A percentile compares a stretch with the other conserved stretches of the same genome.
Conservation (phyloP, 2,888 invertebrate genomes). For the Acanthopleura granulata region DNA sequence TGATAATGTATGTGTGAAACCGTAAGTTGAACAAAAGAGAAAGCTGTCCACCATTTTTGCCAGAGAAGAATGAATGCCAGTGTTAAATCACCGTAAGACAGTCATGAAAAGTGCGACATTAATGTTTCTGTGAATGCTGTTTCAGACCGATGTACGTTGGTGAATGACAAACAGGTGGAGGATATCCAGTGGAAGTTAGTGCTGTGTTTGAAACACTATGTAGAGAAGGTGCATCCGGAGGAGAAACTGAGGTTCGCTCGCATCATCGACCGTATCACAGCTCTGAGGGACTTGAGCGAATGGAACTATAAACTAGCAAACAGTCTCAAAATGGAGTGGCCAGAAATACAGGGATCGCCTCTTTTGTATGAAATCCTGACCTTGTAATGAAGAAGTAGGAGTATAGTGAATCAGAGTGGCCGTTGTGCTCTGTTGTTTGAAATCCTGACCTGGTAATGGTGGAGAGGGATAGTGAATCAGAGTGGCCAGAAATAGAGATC, state of each 20-base stretch:
- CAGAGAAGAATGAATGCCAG: too few relatives aligned
- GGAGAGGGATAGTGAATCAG: too few relatives aligned
- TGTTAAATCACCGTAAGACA: too few relatives aligned
- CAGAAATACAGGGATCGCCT: constrained; percentile 3
- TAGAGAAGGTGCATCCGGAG: constrained; percentile 26
- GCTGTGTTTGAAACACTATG: constrained; percentile 40
- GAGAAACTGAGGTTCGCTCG: not conserved
- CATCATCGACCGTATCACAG: constrained; percentile 9
- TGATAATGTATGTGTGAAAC: too few relatives aligned
- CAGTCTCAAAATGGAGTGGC: constrained; percentile 15
- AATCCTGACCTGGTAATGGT: too few relatives aligned
- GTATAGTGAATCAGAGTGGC: too few relatives aligned
- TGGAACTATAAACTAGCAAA: constrained; percentile 4
- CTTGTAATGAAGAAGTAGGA: too few relatives aligned
- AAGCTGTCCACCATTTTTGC: too few relatives aligned
- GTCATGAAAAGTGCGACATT: too few relatives aligned
- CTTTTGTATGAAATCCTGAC: constrained; percentile 15
- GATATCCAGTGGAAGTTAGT: constrained; percentile 44
- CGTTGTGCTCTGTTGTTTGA: too few relatives aligned
- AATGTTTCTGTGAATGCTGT: not conserved
- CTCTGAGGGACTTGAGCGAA: not conserved
- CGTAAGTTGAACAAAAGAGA: too few relatives aligned
- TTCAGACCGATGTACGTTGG: constrained; percentile 44
- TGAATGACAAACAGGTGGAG: constrained; percentile 36
- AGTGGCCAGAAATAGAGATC: too few relatives aligned